phyloP scores from a whole-genome alignment of 2,888 invertebrate genomes.

The Colostygia pectinataria region DNA sequence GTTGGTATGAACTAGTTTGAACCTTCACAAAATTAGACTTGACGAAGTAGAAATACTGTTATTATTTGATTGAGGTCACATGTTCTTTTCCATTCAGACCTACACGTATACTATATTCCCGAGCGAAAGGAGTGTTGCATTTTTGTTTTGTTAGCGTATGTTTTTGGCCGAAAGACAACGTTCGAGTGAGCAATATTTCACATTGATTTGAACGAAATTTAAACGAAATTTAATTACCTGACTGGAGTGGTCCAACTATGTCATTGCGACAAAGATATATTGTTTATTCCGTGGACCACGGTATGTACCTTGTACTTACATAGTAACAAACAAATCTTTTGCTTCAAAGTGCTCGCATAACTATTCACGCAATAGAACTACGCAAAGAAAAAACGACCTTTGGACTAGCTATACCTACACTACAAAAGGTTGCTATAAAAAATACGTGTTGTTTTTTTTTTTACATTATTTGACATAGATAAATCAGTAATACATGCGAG shows the following conservation, averaged over 20 bases:
- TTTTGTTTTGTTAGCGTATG: no score
- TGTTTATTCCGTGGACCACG: no score
- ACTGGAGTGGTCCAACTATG: no score
- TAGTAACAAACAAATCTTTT: conserved; percentile 1
- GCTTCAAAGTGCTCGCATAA: conserved; percentile 6
- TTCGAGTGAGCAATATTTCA: no score
- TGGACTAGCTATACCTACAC: conserved; percentile 3
- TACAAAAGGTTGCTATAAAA: conserved; percentile 5
- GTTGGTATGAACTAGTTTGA: conserved; percentile 11
- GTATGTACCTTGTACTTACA: not conserved
- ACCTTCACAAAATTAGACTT: conserved; percentile 4
- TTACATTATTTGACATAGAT: conserved; percentile 20
- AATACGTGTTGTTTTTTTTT: conserved; percentile 3
- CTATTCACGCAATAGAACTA: conserved; percentile 13
- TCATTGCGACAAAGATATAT: no score
- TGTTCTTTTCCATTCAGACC: not conserved
- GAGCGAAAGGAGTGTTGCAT: no score
- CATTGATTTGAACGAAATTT: no score
- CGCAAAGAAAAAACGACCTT: conserved; percentile 13
- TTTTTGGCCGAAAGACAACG: no score
- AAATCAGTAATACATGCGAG: conserved; percentile 29
- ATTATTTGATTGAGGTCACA: not conserved
- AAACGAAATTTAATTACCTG: no score
- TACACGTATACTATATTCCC: no score
- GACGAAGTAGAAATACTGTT: not conserved